Percentiles rank a stretch among this genome's conserved stretches.
Conservation (phyloP, 2,113 vertebrate species). For the Passer domesticus region DNA sequence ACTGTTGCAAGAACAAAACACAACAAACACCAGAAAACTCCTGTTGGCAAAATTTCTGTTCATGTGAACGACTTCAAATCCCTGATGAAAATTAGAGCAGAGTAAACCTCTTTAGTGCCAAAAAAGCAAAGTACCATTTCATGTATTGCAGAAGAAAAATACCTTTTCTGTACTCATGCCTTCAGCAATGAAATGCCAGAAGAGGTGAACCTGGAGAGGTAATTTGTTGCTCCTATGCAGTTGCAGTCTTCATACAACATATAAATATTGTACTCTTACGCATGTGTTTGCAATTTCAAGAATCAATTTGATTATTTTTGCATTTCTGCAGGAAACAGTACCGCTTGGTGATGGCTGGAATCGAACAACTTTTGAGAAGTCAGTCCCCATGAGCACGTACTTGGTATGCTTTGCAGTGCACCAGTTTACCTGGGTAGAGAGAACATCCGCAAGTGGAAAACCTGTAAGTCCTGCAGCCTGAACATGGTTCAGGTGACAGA, state of each 20-base stretch:
- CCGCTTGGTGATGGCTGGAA: conserved; percentile 5
- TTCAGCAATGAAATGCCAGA: not conserved
- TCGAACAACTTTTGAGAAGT: conserved; percentile 81
- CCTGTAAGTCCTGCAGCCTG: conserved; percentile 72
- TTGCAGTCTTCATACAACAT: not conserved
- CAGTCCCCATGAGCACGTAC: conserved; percentile 95
- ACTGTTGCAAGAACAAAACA: not conserved
- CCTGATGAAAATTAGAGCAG: not conserved
- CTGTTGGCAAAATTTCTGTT: not conserved
- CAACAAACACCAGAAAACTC: not conserved
- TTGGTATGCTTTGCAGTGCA: conserved; percentile 95
- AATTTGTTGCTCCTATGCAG: not conserved
- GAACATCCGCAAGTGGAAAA: conserved; percentile 64
- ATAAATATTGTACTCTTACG: not conserved
- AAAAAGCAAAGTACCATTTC: not conserved
- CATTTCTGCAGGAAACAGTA: conserved; percentile 64
- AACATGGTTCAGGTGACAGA: not conserved
- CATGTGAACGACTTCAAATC: not conserved
- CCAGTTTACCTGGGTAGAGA: conserved; percentile 73
- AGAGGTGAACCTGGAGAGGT: not conserved
- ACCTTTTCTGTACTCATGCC: not conserved
- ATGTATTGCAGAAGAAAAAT: not conserved
- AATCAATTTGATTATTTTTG: not conserved
- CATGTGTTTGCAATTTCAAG: not conserved
- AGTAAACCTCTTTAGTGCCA: not conserved